These are phyloP conservation scores for Herpetotheres cachinnans DNA, from an alignment of 2,113 vertebrate species.

Conservation along the genomic window DNA sequence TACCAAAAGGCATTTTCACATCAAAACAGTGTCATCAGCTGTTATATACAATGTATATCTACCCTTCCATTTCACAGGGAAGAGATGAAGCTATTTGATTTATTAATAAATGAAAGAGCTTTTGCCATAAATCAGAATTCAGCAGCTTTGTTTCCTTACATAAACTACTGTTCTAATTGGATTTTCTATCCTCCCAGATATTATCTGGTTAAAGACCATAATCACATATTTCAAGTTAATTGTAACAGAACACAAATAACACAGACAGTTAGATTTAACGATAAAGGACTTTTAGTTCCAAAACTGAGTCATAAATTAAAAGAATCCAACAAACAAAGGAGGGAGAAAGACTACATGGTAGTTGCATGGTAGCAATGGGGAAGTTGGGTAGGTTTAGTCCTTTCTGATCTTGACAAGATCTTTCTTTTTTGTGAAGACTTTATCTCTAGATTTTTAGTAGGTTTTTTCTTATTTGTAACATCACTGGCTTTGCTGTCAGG, in stretches of 20 bases:
- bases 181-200: constrained; percentile 7
- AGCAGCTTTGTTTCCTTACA: neutral
- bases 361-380: neutral
- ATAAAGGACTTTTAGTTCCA: constrained; percentile 13
- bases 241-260: constrained; percentile 14
- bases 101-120: neutral
- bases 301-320: constrained; percentile 33
- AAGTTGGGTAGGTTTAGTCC: neutral
- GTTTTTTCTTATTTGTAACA: neutral
- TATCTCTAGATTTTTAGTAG: neutral
- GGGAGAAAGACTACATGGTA: neutral
- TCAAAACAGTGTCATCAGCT: constrained; percentile 13
- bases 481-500: neutral
- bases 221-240: constrained; percentile 7
- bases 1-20: constrained; percentile 12
- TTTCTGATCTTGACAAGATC: neutral
- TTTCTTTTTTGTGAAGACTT: neutral
- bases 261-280: neutral
- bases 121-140: constrained; percentile 17
- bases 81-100: neutral
- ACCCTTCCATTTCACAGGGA: neutral
- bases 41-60: neutral
- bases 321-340: neutral
- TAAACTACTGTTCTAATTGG: constrained; percentile 25
- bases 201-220: neutral